Conservation (phyloP, 2,888 invertebrate genomes). For the Prenolepis imparis region DNA sequence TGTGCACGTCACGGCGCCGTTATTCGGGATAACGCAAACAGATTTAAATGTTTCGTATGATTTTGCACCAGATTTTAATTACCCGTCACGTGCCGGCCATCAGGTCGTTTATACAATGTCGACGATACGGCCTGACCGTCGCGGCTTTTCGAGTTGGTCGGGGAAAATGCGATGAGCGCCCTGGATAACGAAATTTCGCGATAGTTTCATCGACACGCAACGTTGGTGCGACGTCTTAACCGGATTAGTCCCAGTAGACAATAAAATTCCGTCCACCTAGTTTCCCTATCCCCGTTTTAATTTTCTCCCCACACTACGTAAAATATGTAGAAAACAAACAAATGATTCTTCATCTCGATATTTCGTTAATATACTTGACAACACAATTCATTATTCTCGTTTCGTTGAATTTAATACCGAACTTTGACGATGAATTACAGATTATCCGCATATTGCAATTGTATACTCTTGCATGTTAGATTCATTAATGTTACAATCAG, state of each 20-base stretch:
- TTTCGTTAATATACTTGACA: neutral
- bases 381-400: neutral
- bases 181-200: slow-evolving; percentile 44
- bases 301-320: slow-evolving; percentile 32
- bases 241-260: slow-evolving; percentile 36
- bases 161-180: slow-evolving; percentile 30
- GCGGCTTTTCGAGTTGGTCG: slow-evolving; percentile 18
- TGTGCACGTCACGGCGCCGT: slow-evolving; percentile 4
- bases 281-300: slow-evolving; percentile 34
- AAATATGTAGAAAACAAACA: slow-evolving; percentile 37
- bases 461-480: neutral
- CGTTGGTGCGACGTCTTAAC: slow-evolving; percentile 38
- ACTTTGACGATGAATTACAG: neutral
- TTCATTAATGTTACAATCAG: neutral
- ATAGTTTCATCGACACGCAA: slow-evolving; percentile 44
- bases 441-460: neutral
- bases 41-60: slow-evolving; percentile 46
- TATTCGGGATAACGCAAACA: slow-evolving; percentile 10
- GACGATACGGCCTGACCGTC: neutral
- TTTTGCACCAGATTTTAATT: slow-evolving; percentile 45
- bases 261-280: slow-evolving; percentile 43
- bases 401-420: neutral
- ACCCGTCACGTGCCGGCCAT: slow-evolving; percentile 35
- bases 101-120: slow-evolving; percentile 14
- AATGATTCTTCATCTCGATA: slow-evolving; percentile 7